These are phyloP conservation scores for Perognathus longimembris DNA, from an alignment of 2,113 vertebrate species.

Conservation along the genomic window DNA sequence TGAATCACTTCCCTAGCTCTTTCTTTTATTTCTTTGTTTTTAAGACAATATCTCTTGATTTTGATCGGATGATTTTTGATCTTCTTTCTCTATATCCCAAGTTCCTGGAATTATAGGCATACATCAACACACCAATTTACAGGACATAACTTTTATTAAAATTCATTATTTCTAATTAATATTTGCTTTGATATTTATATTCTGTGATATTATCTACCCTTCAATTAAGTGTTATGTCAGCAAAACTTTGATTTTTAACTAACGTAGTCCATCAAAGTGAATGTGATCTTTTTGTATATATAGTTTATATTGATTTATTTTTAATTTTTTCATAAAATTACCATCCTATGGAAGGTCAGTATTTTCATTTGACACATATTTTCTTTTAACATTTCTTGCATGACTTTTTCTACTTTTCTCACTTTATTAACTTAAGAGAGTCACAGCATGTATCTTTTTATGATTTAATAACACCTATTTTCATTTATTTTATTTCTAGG, in stretches of 20 bases:
- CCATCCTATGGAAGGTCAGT: neutral
- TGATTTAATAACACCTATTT: neutral
- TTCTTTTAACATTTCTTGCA: neutral
- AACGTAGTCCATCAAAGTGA: neutral
- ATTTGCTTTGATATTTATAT: neutral
- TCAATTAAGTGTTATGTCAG: neutral
- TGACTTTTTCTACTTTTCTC: neutral
- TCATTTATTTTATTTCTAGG: slow-evolving; percentile 20
- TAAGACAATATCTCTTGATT: too few relatives aligned
- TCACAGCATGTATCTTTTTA: neutral
- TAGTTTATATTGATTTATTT: neutral
- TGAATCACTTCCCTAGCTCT: too few relatives aligned
- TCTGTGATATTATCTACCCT: neutral
- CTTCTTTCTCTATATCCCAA: too few relatives aligned
- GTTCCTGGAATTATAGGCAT: too few relatives aligned
- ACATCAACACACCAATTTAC: neutral
- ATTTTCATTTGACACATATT: neutral
- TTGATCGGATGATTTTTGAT: too few relatives aligned
- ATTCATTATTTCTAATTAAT: neutral
- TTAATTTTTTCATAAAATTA: neutral
- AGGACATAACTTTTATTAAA: neutral
- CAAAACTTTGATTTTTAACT: slow-evolving; percentile 20
- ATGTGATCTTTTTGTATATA: neutral
- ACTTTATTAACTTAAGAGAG: neutral
- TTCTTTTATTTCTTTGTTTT: too few relatives aligned